Base-by-base conservation (phyloP, 2,888 invertebrate genomes). In the Mimachlamys varia region DNA sequence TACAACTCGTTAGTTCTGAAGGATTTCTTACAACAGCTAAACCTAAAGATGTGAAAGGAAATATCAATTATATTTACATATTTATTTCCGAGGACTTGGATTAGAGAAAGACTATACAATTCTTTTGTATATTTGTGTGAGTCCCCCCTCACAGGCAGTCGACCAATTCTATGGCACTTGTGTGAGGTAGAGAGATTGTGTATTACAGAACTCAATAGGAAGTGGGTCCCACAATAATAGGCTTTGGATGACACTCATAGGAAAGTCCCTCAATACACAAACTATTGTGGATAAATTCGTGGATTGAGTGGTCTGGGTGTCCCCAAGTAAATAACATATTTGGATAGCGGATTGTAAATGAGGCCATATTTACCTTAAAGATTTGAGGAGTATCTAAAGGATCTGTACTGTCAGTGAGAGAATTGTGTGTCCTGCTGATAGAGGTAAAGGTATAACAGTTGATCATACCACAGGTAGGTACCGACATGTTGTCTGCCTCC, bases 301-400 rank as follows among this genome's bases (percentile, higher is more conserved):
- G 76, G 76, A 76, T 76, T 33, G 76, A 76, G 76, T 27, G 33
- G 33, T 76, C 27, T 76, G 76, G 76, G 22, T 76, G 76, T 76
- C 76, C 76, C 10, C 76, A 76, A 76, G 76, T 76, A 33, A 76
- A 76, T 76, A 76, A 33, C 17, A 76, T 76, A 33, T 76, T 76
- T 76, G 76, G 76, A 76, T 76, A 76, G 76, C 33, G 76, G 76
- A 76, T 76, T 76, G 15, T 76, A 33, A 76, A 76, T 76, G 33
- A 12, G 76, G 33, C 76, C 22, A 76, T 76, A 76, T 76, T 76
- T 76, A 27, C 33, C 76, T 76, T 76, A 5, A 33, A 76, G 76
- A 76, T 76, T 76, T 76, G 76, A 76, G 27, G 76, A 76, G 76
- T 76, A 76, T 76, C 76, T 33, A 76, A 33, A 5, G 27, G 76